A percentile compares a stretch with the other conserved stretches of the same genome.
Evolutionary conservation across 2,797 vertebrate genomes (phyloP).

Genomic region (Sebastes melanostomus): DNA sequence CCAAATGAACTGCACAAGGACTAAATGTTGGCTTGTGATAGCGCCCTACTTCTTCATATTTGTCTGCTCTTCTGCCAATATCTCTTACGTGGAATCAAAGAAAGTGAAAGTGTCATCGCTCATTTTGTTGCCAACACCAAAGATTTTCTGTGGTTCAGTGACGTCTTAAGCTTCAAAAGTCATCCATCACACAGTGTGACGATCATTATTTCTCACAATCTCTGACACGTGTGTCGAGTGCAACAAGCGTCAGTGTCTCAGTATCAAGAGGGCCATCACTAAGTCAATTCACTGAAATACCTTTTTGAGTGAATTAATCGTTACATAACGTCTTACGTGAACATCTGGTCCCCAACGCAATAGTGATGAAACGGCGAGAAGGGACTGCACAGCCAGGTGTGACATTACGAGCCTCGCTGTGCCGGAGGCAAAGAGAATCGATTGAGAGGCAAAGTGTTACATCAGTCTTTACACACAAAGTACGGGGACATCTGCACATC

Average conservation of each 20-base stretch:
- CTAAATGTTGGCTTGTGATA: too few relatives aligned
- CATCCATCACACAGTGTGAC: not conserved
- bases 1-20: too few relatives aligned
- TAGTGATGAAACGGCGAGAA: constrained; percentile 10
- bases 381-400: constrained; percentile 25
- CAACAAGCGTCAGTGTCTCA: not conserved
- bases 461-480: constrained; percentile 9
- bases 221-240: not conserved
- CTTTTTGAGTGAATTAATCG: constrained; percentile 7
- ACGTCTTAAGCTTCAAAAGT: not conserved
- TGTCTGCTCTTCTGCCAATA: not conserved
- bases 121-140: not conserved
- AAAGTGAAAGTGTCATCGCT: not conserved
- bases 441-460: constrained; percentile 21
- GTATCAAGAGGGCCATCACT: not conserved
- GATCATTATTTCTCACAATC: not conserved
- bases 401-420: constrained; percentile 2
- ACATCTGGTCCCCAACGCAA: not conserved
- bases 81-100: not conserved
- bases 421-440: constrained; percentile 7
- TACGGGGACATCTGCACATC: constrained; percentile 8
- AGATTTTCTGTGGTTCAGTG: not conserved
- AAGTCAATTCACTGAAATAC: not conserved
- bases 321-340: not conserved
- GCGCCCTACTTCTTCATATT: not conserved